Evolutionary conservation across 2,888 invertebrate genomes (phyloP).

Genomic region (Idaea aversata): DNA sequence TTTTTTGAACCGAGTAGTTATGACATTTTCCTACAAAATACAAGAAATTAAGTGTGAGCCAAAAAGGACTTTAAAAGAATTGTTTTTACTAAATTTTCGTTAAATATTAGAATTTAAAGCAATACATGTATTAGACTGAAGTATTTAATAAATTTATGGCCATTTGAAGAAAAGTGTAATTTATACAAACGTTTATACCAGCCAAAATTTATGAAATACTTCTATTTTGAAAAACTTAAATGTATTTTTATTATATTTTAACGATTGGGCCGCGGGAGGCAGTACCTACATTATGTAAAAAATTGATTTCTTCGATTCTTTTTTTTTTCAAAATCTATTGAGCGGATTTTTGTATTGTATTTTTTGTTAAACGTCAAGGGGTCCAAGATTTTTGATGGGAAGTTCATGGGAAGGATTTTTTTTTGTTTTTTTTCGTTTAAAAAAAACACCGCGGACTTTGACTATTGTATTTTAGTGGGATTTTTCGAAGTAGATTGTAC

Average conservation of each 20-base stretch:
- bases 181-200: constrained; percentile 43
- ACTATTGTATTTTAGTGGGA: background rate
- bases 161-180: constrained; percentile 16
- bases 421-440: background rate
- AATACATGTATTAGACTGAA: constrained; percentile 72
- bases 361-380: constrained; percentile 9
- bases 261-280: background rate
- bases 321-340: background rate
- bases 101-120: constrained; percentile 62
- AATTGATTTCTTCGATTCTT: background rate
- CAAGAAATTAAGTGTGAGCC: background rate
- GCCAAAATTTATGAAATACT: constrained; percentile 73
- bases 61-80: constrained; percentile 29
- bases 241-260: constrained; percentile 6
- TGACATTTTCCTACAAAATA: background rate
- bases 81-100: constrained; percentile 29
- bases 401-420: constrained; percentile 1
- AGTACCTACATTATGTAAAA: constrained; percentile 4
- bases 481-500: constrained; percentile 75
- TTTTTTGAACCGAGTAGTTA: constrained; percentile 51
- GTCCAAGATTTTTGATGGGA: constrained; percentile 17
- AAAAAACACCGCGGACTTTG: background rate
- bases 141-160: constrained; percentile 70
- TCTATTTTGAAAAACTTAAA: constrained; percentile 35
- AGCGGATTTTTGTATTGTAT: background rate